Evolutionary conservation across 2,888 invertebrate species (phyloP).

Genomic region (Hololepta plana): DNA sequence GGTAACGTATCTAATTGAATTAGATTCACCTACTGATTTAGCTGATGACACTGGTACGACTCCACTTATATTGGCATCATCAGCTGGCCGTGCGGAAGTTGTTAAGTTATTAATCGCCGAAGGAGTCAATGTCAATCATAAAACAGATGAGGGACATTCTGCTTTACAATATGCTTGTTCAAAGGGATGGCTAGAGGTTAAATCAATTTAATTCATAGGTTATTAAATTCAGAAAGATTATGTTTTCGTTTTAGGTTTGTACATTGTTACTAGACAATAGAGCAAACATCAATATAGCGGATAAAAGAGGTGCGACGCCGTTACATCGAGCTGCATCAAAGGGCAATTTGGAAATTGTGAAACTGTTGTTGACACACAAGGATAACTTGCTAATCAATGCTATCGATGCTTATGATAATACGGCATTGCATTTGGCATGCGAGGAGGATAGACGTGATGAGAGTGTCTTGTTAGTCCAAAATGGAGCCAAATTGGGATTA

Average conservation of each 20-base stretch:
- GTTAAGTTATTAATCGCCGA: conserved; percentile 45
- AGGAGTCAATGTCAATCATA: conserved; percentile 55
- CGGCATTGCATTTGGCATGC: conserved; percentile 66
- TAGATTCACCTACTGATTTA: conserved; percentile 47
- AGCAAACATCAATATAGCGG: conserved; percentile 50
- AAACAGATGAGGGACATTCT: conserved; percentile 56
- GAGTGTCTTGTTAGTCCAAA: conserved; percentile 42
- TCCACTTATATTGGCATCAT: conserved; percentile 62
- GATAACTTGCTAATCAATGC: conserved; percentile 33
- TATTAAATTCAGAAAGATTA: too few relatives aligned
- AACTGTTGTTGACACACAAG: conserved; percentile 40
- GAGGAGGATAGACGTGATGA: conserved; percentile 58
- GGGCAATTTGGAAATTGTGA: conserved; percentile 49
- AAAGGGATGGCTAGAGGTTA: conserved; percentile 57
- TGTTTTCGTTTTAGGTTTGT: conserved; percentile 38
- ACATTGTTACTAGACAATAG: conserved; percentile 43
- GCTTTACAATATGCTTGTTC: conserved; percentile 74
- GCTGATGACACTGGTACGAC: conserved; percentile 59
- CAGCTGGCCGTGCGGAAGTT: conserved; percentile 53
- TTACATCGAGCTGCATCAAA: conserved; percentile 66
- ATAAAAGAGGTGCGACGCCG: conserved; percentile 52
- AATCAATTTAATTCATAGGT: conserved; percentile 4
- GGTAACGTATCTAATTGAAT: conserved; percentile 46
- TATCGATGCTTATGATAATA: conserved; percentile 53
- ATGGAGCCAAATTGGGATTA: conserved; percentile 40